These are phyloP conservation scores for Polydrusus tereticollis DNA, from an alignment of 2,888 invertebrate genomes.

Conservation along the genomic window DNA sequence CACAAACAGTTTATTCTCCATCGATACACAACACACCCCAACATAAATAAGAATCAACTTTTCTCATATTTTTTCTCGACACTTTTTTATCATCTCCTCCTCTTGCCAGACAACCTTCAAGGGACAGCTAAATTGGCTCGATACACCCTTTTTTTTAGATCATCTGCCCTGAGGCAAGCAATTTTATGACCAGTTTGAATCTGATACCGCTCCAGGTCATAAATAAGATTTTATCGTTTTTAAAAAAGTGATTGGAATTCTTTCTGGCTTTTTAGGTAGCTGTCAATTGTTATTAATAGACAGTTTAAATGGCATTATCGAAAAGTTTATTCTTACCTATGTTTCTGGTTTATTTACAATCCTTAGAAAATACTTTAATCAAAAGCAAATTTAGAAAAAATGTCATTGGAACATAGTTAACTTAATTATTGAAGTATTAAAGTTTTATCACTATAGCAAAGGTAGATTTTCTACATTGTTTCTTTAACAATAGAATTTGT, in stretches of 20 bases:
- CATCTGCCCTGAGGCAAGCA: slow-evolving; percentile 37
- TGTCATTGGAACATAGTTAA: no score
- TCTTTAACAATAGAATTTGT: no score
- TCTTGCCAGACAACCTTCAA: slow-evolving; percentile 29
- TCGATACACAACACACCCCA: neutral
- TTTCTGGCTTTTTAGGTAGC: slow-evolving; percentile 24
- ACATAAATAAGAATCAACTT: slow-evolving; percentile 34
- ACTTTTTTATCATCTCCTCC: slow-evolving; percentile 30
- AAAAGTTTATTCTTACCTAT: neutral
- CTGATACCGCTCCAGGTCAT: slow-evolving; percentile 33
- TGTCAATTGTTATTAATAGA: slow-evolving; percentile 15
- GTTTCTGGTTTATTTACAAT: neutral
- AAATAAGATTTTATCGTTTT: slow-evolving; percentile 40
- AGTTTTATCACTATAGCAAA: no score
- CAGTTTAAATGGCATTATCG: neutral
- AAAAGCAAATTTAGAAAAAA: no score
- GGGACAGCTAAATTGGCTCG: slow-evolving; percentile 36
- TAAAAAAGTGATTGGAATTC: slow-evolving; percentile 31
- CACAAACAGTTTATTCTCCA: neutral
- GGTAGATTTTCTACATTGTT: no score
- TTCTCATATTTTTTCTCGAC: slow-evolving; percentile 30
- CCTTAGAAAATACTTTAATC: no score
- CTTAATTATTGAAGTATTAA: no score
- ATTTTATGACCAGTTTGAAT: slow-evolving; percentile 42
- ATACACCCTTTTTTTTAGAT: slow-evolving; percentile 51